Conservation (phyloP, 2,113 vertebrate species). For the Alligator mississippiensis region DNA sequence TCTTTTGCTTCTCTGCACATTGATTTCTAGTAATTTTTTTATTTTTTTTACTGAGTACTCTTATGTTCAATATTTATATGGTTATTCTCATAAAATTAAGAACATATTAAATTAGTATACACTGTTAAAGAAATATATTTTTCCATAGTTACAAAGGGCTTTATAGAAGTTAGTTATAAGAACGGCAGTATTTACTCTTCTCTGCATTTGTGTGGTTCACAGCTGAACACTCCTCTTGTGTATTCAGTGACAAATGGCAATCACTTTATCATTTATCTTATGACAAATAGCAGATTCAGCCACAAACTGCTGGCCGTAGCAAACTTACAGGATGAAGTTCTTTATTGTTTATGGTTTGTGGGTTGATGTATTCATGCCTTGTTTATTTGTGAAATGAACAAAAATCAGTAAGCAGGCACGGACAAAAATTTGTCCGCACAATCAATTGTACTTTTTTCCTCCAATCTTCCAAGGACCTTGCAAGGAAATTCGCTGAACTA, state of each 20-base stretch:
- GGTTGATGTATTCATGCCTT: conserved; percentile 92
- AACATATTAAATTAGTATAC: conserved; percentile 59
- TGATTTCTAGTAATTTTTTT: conserved; percentile 67
- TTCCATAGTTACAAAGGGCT: conserved; percentile 56
- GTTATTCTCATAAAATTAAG: conserved; percentile 54
- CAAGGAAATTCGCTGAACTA: conserved; percentile 85
- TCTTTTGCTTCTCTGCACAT: conserved; percentile 60
- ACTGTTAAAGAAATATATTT: conserved; percentile 44
- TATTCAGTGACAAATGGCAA: conserved; percentile 89
- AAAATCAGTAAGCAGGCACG: conserved; percentile 88
- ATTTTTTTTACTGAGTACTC: conserved; percentile 50
- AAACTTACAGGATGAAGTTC: conserved; percentile 92
- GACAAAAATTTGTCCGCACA: conserved; percentile 84
- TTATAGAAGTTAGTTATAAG: conserved; percentile 72
- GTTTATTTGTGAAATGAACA: conserved; percentile 91
- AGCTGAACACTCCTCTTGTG: conserved; percentile 84
- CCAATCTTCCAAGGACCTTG: conserved; percentile 81
- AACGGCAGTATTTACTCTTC: conserved; percentile 78
- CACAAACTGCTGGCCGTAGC: conserved; percentile 89
- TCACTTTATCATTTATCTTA: conserved; percentile 91
- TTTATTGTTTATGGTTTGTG: conserved; percentile 91
- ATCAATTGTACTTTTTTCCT: conserved; percentile 77
- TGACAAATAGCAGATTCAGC: conserved; percentile 90
- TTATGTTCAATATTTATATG: conserved; percentile 19
- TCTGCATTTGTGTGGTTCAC: conserved; percentile 79